Conservation (phyloP, 2,797 vertebrate genomes). For the Cirrhinus molitorella region DNA sequence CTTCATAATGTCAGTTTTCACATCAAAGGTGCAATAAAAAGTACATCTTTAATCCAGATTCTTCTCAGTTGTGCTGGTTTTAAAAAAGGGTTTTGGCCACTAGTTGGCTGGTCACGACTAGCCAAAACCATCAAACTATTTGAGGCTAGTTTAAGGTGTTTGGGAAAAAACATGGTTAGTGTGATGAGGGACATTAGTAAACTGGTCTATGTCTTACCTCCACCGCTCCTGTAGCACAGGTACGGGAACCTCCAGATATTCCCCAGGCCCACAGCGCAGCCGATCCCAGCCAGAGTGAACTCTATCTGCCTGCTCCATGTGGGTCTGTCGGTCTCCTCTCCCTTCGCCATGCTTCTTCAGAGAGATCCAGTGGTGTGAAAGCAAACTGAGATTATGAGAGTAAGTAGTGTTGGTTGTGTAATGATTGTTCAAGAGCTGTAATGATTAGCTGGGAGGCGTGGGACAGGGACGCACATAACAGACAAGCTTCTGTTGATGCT, state of each 20-base stretch:
- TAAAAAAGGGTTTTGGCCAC: not conserved
- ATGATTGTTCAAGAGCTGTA: conserved; percentile 74
- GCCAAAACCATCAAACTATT: not conserved
- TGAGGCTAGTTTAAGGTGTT: not conserved
- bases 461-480: not conserved
- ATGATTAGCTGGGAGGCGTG: conserved; percentile 75
- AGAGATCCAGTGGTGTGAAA: not conserved
- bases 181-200: not conserved
- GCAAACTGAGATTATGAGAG: conserved; percentile 46
- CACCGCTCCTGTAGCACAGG: conserved; percentile 82
- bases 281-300: conserved; percentile 82
- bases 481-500: not conserved
- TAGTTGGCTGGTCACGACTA: not conserved
- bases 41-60: not conserved
- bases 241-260: conserved; percentile 84
- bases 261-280: conserved; percentile 80
- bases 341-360: conserved; percentile 57
- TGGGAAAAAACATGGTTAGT: not conserved
- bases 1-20: not conserved
- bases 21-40: not conserved
- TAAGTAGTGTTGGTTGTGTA: conserved; percentile 61
- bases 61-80: not conserved
- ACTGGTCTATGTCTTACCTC: conserved; percentile 73
- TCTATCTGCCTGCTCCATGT: conserved; percentile 82
- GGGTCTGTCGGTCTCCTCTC: conserved; percentile 67